These are phyloP conservation scores for Spheniscus mendiculus DNA, from an alignment of 2,113 vertebrate species.

Conservation along the genomic window DNA sequence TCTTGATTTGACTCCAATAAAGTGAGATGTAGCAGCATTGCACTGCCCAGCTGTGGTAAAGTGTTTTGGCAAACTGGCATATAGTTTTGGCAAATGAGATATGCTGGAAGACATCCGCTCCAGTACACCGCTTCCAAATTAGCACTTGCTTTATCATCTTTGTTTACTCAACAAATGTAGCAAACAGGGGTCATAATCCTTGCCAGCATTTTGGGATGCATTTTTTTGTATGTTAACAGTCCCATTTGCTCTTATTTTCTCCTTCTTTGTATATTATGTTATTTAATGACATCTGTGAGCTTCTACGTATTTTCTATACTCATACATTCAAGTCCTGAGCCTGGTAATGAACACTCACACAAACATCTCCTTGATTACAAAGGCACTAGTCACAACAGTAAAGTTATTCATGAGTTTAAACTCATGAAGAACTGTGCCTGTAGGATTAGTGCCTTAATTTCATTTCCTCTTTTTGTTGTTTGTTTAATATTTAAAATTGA, in stretches of 20 bases:
- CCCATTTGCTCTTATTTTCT: neutral
- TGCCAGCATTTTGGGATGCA: neutral
- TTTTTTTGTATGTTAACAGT: neutral
- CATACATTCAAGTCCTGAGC: neutral
- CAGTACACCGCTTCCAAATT: neutral
- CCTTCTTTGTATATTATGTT: neutral
- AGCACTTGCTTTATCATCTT: neutral
- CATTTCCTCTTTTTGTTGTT: neutral
- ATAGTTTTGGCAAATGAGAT: neutral
- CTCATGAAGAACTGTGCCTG: neutral
- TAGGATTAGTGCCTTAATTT: neutral
- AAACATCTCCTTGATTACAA: neutral
- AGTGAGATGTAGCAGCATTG: neutral
- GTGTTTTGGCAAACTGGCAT: neutral
- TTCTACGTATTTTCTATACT: neutral
- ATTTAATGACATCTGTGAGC: neutral
- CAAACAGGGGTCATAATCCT: neutral
- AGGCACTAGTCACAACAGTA: neutral
- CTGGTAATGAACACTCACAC: neutral
- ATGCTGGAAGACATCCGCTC: neutral
- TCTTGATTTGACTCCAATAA: constrained; percentile 16
- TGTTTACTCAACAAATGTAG: neutral
- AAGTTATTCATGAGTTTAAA: neutral
- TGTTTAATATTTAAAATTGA: constrained; percentile 15
- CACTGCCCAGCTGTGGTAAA: neutral